Evolutionary conservation across 2,113 vertebrate species (phyloP).

Genomic region (Myocastor coypus): DNA sequence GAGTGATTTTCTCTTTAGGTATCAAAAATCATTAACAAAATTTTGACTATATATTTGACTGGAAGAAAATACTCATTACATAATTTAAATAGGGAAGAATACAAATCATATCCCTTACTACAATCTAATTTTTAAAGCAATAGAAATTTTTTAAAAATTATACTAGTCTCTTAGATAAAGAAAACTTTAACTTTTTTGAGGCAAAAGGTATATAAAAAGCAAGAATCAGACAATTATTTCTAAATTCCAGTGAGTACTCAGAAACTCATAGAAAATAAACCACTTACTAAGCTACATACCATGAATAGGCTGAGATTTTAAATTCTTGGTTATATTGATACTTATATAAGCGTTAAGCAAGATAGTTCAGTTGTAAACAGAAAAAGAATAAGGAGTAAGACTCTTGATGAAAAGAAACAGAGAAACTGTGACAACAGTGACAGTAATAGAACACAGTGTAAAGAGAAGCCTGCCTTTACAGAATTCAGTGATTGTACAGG

Average conservation of each 20-base stretch:
- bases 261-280: not conserved
- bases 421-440: not conserved
- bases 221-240: not conserved
- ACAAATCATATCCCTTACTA: not conserved
- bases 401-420: not conserved
- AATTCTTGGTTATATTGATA: not conserved
- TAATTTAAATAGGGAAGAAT: conserved; percentile 5
- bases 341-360: not conserved
- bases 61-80: not conserved
- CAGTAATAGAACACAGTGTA: not conserved
- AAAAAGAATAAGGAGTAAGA: not conserved
- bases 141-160: conserved; percentile 8
- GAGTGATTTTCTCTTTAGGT: not conserved
- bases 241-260: not conserved
- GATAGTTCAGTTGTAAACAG: not conserved
- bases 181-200: conserved; percentile 15
- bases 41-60: not conserved
- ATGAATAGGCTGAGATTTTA: not conserved
- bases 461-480: not conserved
- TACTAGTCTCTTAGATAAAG: not conserved
- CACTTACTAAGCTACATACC: not conserved
- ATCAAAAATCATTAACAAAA: conserved; percentile 1
- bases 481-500: not conserved
- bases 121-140: not conserved
- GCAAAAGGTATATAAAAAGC: not conserved